A percentile compares a stretch with the other conserved stretches of the same genome.
Conservation (phyloP, 2,113 vertebrate species). For the Todiramphus saurophagus region DNA sequence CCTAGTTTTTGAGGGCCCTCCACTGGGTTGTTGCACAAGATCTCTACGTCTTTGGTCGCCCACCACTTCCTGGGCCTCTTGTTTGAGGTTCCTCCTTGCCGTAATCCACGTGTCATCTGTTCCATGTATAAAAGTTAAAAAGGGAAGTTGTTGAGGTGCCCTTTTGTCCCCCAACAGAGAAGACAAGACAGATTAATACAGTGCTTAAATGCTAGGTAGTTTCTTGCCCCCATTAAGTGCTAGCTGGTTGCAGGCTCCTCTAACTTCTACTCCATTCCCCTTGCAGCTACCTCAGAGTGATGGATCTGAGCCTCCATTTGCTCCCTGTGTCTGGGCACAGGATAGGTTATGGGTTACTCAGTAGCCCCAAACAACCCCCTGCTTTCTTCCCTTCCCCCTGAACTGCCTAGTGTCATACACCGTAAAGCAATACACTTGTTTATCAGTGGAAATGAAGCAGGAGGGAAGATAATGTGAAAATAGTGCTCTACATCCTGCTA, state of each 20-base stretch:
- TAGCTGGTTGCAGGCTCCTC: background rate
- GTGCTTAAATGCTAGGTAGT: background rate
- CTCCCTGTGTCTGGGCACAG: background rate
- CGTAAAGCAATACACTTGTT: background rate
- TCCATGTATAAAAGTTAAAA: background rate
- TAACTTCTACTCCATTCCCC: background rate
- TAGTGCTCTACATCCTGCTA: background rate
- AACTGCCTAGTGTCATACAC: background rate
- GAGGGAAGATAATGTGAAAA: background rate
- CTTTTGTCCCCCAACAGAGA: background rate
- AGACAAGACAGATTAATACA: background rate
- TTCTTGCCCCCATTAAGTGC: background rate
- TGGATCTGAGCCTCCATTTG: background rate
- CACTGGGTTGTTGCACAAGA: background rate
- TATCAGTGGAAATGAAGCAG: background rate
- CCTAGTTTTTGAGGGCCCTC: background rate
- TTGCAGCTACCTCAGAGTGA: background rate
- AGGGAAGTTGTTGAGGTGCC: background rate
- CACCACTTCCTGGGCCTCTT: background rate
- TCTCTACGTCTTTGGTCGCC: accelerated
- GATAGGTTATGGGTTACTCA: background rate
- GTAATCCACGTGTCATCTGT: background rate
- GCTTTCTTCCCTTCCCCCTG: background rate
- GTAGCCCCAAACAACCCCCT: background rate
- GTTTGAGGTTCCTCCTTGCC: background rate